Base-by-base conservation (phyloP, 2,797 vertebrate genomes). In the Mormyrus hasselquistii region DNA sequence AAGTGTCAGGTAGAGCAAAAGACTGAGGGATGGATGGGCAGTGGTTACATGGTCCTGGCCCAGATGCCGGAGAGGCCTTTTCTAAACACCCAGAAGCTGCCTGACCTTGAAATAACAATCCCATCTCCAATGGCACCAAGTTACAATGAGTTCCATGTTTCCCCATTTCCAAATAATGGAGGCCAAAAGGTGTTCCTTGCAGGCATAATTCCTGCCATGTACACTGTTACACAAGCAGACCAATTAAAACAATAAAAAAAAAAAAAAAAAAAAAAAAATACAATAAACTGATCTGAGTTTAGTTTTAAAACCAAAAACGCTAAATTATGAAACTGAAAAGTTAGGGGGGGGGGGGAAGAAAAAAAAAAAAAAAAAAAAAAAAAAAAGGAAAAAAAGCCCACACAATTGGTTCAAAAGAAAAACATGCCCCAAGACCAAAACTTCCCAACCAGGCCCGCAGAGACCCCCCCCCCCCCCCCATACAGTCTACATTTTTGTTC, bases 71-170 rank as follows among this genome's bases (percentile, higher is more conserved):
- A 90, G 16, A 89, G 90, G 92, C 92, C 76, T 91, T 83, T 91
- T 84, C 91, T 92, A 94, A 90, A 90, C 86, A 89, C 90, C 90
- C 34, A 86, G 65, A 19, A 89, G 57, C 19, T 89, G 88, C 82
- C 52, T 10, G 88, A 82, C 25, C 85, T 57, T 86, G 34, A 89
- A 82, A 88, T 88, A 87, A 87, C 41, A 90, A 89, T 88, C 86
- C 89, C 94, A 95, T 96, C 94, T 96, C 95, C 90, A 91, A 93
- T 89, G 90, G 95, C 94, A 50, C 89, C 29, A 94, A 94, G 90
- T 91, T 95, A 95, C 57, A 2, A 34, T 22, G 8, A n/a, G 88
- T 93, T 93, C 91, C 59, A 90, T 93, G 92, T 87, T 90, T 90
- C 87, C 29, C 57, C 59, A 38, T 62, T 90, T 84, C 57, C 87